Evolutionary conservation across 1,140 invertebrate species (phyloP).

Genomic region (Cyphomyrmex costatus): DNA sequence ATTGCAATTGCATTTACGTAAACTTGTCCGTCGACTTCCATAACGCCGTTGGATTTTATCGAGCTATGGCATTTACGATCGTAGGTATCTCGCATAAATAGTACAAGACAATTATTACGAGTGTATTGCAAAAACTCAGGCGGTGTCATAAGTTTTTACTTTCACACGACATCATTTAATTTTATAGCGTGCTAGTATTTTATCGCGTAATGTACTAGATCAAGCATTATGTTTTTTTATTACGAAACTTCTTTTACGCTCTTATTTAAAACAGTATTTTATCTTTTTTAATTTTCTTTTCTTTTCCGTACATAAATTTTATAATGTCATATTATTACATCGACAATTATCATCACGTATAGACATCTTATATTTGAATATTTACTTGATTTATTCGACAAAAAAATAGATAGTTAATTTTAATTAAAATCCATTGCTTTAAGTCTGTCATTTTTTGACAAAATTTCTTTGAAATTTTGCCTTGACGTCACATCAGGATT

Average conservation of each 20-base stretch:
- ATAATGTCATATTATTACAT: neutral
- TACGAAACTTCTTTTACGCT: neutral
- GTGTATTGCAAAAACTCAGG: neutral
- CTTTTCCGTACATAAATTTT: neutral
- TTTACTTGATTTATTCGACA: constrained; percentile 11
- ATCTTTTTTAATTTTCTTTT: neutral
- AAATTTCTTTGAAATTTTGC: no score
- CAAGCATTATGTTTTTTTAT: neutral
- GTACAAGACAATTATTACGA: constrained; percentile 27
- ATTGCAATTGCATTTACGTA: constrained; percentile 53
- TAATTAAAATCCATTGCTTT: neutral
- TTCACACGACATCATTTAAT: neutral
- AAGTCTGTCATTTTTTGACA: neutral
- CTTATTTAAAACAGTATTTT: neutral
- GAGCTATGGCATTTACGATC: constrained; percentile 4
- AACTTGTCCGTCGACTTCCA: constrained; percentile 31
- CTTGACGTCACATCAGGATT: neutral
- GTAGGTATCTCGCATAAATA: neutral
- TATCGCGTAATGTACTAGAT: neutral
- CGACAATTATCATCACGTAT: neutral
- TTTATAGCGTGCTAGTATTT: neutral
- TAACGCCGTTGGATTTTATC: constrained; percentile 25
- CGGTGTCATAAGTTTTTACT: constrained; percentile 11
- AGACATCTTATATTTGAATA: neutral
- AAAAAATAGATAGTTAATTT: neutral